Base-by-base conservation (phyloP, 2,888 invertebrate genomes). In the Andrena dorsata region DNA sequence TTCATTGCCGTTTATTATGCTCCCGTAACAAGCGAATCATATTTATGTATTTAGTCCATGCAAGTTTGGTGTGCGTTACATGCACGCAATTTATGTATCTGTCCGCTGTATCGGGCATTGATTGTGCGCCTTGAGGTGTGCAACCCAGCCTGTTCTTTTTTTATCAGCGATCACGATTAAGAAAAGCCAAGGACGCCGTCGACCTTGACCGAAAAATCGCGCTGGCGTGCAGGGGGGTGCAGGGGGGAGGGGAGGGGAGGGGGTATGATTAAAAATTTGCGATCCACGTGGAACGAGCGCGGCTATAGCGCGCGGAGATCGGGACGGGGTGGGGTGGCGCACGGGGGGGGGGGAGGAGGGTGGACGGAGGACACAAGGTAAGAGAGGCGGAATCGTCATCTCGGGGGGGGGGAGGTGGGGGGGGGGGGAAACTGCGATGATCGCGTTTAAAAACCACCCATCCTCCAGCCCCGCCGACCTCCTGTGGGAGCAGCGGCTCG, bases 141-240 rank as follows among this genome's bases (percentile, higher is more conserved):
- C 75, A 66, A 68, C 75, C 69, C 66, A 61, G 68, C 61, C 32
- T 61, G 69, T 76, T 80, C 71, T 60, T 80, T 80, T 77, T 85
- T 85, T 75, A 81, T 85, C 78, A 76, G 20, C 51, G 78, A 76
- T 83, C 70, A 49, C 77, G 80, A 83, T 87, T 83, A 82, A 80
- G 74, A 82, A 80, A 82, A 85, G 79, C 69, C 82, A 78, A 85
- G 78, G 76, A 78, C 74, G 63, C 13, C n/a, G 51, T 28, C 72
- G 82, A 87, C 87, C 85, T 87, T 87, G 87, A 87, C 87, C 87
- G 87, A 87, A 87, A 87, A 87, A 87, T 85, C 77, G 70, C 68
- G 65, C 70, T 28, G 0, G 41, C 41, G 41, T 4, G 41, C 16
- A 3, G 41, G 16, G 4, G 13, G 13, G n/a, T n/a, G n/a, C n/a